These are phyloP conservation scores for Acromyrmex charruanus DNA, from an alignment of 1,140 invertebrate genomes.

Conservation along the genomic window DNA sequence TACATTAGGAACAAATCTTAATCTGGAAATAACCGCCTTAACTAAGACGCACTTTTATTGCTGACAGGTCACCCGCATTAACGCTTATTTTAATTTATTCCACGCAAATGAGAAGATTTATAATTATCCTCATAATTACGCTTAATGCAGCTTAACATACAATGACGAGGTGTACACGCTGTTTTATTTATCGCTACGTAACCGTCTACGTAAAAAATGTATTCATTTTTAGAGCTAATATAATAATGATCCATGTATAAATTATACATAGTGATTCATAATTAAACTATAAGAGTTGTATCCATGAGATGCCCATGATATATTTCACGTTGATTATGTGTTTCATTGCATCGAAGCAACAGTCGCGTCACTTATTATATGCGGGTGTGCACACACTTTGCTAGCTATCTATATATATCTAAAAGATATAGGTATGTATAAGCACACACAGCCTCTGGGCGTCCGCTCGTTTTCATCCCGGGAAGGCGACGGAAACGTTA, in stretches of 20 bases:
- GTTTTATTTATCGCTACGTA: neutral
- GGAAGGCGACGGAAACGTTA: slow-evolving; percentile 82
- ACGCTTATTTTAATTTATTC: slow-evolving; percentile 54
- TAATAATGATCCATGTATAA: neutral
- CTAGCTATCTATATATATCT: slow-evolving; percentile 32
- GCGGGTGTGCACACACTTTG: slow-evolving; percentile 48
- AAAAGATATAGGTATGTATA: slow-evolving; percentile 39
- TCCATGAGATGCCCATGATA: neutral
- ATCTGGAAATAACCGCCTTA: slow-evolving; percentile 58
- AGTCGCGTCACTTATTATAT: slow-evolving; percentile 45
- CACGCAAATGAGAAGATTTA: slow-evolving; percentile 48
- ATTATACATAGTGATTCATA: neutral
- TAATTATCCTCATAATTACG: slow-evolving; percentile 49
- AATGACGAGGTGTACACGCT: neutral
- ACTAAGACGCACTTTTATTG: slow-evolving; percentile 57
- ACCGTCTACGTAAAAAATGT: neutral
- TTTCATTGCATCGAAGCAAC: slow-evolving; percentile 47
- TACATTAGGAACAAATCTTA: slow-evolving; percentile 60
- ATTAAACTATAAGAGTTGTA: slow-evolving; percentile 31
- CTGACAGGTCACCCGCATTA: slow-evolving; percentile 6
- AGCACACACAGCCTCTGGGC: slow-evolving; percentile 65
- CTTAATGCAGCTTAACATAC: slow-evolving; percentile 23
- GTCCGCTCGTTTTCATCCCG: slow-evolving; percentile 79
- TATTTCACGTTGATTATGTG: slow-evolving; percentile 37
- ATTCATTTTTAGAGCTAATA: neutral